phyloP scores from a whole-genome alignment of 92 coral and sea anemone genomes.

The Paramuricea clavata region DNA sequence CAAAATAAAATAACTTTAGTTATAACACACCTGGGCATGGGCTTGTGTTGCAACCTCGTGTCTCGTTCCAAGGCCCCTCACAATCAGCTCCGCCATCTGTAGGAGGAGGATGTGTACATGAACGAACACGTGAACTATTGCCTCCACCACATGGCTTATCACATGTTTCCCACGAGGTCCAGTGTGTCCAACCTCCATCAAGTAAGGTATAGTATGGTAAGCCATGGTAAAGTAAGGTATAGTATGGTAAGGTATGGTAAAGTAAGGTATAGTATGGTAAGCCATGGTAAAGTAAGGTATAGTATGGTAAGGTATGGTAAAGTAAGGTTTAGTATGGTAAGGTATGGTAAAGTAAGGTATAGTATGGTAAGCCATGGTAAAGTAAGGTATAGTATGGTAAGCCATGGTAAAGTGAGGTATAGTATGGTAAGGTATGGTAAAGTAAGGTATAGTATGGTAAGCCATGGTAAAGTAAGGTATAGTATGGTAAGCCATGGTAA shows the following conservation, averaged over 20 bases:
- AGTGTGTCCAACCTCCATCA: conserved; percentile 39
- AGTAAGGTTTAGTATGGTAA: background rate
- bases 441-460: background rate
- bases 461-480: background rate
- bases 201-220: background rate
- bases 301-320: background rate
- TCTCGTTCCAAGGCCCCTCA: conserved; percentile 9
- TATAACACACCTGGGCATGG: conserved; percentile 3
- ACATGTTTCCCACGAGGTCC: conserved; percentile 39
- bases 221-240: background rate
- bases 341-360: background rate
- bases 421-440: background rate
- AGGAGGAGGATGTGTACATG: conserved; percentile 29
- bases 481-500: background rate
- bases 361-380: background rate
- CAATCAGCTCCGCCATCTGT: conserved; percentile 5
- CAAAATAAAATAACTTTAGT: background rate
- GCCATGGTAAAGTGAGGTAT: no score
- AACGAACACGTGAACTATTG: conserved; percentile 30
- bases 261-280: background rate
- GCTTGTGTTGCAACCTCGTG: conserved; percentile 16
- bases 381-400: background rate
- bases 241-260: background rate
- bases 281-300: background rate
- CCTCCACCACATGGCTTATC: conserved; percentile 42